Evolutionary conservation across 2,113 vertebrate genomes (phyloP).

Genomic region (Gallinago paraguaiae): DNA sequence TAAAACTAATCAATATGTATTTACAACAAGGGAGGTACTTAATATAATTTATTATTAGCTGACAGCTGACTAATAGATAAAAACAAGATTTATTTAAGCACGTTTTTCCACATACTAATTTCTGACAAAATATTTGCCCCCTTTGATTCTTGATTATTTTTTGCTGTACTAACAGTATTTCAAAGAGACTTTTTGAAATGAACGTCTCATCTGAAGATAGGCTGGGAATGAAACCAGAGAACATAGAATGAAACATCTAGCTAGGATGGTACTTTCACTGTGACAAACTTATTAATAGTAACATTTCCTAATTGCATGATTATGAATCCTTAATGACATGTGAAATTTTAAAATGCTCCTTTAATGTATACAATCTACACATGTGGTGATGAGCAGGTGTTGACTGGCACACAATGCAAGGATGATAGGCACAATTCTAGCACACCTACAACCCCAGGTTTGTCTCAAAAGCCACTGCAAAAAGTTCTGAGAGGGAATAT

Average conservation of each 20-base stretch:
- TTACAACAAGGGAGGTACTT: conserved; percentile 72
- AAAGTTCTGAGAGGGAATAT: neutral
- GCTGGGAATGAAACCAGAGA: neutral
- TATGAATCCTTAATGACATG: neutral
- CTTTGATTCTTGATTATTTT: conserved; percentile 4
- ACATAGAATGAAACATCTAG: fast-evolving
- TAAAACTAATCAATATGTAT: conserved; percentile 84
- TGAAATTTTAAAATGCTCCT: neutral
- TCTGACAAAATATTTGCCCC: conserved; percentile 28
- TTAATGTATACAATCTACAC: neutral
- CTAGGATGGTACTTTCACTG: neutral
- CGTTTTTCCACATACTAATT: conserved; percentile 30
- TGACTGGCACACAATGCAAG: neutral
- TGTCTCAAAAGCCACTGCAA: neutral
- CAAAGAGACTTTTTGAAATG: neutral
- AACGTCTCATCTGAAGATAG: neutral
- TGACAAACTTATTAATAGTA: neutral
- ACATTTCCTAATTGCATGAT: neutral
- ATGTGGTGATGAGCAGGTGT: neutral
- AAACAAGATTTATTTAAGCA: conserved; percentile 51
- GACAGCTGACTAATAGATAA: conserved; percentile 69
- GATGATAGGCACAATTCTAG: neutral
- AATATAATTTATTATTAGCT: conserved; percentile 65
- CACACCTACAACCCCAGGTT: neutral
- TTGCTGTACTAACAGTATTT: conserved; percentile 15